Evolutionary conservation across 2,797 vertebrate species (phyloP).

Genomic region (Microhierax caerulescens): DNA sequence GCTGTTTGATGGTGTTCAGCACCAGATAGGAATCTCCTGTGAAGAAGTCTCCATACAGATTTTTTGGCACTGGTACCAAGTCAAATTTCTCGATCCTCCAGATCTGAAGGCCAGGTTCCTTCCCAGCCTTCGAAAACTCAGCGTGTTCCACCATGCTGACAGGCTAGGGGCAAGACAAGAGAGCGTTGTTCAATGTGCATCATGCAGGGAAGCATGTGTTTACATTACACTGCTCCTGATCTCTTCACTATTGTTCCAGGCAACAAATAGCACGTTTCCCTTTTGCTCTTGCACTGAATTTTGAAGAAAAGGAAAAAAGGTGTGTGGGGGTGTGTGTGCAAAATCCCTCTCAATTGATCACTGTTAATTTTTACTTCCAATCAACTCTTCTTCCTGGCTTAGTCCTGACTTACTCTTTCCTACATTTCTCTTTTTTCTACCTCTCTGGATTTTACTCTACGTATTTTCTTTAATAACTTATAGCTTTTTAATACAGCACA

Average conservation of each 20-base stretch:
- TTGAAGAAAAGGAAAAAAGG: neutral
- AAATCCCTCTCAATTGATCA: neutral
- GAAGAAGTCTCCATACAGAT: constrained; percentile 93
- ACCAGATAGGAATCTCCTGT: constrained; percentile 92
- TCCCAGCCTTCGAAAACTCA: constrained; percentile 90
- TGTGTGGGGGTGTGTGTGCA: too few relatives aligned
- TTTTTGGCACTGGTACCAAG: constrained; percentile 90
- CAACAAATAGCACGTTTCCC: neutral
- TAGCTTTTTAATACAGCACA: neutral
- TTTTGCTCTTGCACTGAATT: neutral
- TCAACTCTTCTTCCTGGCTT: neutral
- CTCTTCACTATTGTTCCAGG: neutral
- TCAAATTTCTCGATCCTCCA: constrained; percentile 97
- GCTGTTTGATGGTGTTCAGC: constrained; percentile 92
- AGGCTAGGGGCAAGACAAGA: constrained; percentile 53
- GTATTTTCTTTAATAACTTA: neutral
- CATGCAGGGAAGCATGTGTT: neutral
- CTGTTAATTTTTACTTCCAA: neutral
- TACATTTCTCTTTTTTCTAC: neutral
- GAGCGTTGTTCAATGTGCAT: neutral
- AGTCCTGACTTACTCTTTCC: neutral
- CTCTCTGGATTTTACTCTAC: neutral
- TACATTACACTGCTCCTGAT: neutral
- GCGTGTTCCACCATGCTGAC: constrained; percentile 91
- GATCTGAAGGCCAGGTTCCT: constrained; percentile 90